phyloP scores from a whole-genome alignment of 2,113 vertebrate species.

The Rhea americana region DNA sequence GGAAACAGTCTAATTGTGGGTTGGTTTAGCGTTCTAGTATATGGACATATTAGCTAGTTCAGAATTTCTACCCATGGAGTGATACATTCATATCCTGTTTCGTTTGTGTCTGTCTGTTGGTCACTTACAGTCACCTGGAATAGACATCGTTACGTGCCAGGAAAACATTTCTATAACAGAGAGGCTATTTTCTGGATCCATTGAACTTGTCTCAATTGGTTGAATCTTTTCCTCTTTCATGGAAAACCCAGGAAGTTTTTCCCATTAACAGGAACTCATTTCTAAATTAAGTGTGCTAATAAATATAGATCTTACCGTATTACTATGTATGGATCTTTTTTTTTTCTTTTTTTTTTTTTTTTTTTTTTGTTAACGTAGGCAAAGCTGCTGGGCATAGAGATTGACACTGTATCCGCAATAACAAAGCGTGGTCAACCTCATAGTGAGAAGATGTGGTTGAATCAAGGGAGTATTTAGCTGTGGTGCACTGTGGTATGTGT shows the following conservation, averaged over 20 bases:
- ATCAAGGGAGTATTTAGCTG: background rate
- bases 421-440: background rate
- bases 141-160: background rate
- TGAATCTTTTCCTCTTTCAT: background rate
- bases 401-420: too few relatives aligned
- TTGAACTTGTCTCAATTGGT: background rate
- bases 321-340: background rate
- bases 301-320: background rate
- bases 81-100: accelerated
- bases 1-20: accelerated
- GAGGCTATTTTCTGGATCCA: too few relatives aligned
- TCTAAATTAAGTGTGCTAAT: background rate
- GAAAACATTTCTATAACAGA: too few relatives aligned
- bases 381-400: background rate
- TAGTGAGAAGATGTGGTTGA: background rate
- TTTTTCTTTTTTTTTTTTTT: background rate
- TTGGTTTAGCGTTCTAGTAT: background rate
- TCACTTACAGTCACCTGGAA: background rate
- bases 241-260: background rate
- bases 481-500: background rate
- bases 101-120: background rate
- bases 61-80: background rate
- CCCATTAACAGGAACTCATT: background rate
- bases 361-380: background rate
- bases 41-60: background rate